Evolutionary conservation across 2,888 invertebrate genomes (phyloP), one percentile per base, ranked within the genome.

Genomic region (Drosophila meridionalis): DNA sequence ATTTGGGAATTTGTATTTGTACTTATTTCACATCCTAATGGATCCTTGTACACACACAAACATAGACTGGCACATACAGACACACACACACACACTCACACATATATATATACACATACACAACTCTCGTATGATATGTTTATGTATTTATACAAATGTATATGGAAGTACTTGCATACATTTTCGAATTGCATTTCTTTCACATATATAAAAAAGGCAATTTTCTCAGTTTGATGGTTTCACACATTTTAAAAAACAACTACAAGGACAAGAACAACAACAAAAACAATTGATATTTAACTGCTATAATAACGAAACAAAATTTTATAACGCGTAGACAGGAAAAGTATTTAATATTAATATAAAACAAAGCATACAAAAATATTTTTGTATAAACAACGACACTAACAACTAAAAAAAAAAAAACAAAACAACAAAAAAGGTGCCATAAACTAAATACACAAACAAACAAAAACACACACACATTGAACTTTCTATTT

Each of bases 211-310:
- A 71, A 73, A 59, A 76, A 57, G 43, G 90, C 83, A 89, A 91
- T 91, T 87, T 89, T 90, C 90, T 90, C 90, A 90, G 90, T 90
- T 90, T 89, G 80, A 92, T 92, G 90, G 90, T 90, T 90, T 90
- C 90, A 90, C 80, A 81, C 84, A 81, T 86, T 77, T 87, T 75
- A 52, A 83, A 82, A 53, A 73, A 75, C 40, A 80, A 71, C 55
- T 64, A 67, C 63, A 50, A 80, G 69, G 59, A 66, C 61, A 47
- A 81, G 45, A 65, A 76, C 53, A 65, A 78, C 48, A 62, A 78
- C 59, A 48, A 47, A 68, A 80, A 69, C 53, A 74, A 80, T 80
- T 86, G 78, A 83, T 86, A 80, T 56, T 52, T 52, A 62, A 62
- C 42, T 62, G 65, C 53, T 69, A 50, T 38, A 34, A 52, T 52